Conservation (phyloP, 2,113 vertebrate species). For the Hydrolagus affinis region DNA sequence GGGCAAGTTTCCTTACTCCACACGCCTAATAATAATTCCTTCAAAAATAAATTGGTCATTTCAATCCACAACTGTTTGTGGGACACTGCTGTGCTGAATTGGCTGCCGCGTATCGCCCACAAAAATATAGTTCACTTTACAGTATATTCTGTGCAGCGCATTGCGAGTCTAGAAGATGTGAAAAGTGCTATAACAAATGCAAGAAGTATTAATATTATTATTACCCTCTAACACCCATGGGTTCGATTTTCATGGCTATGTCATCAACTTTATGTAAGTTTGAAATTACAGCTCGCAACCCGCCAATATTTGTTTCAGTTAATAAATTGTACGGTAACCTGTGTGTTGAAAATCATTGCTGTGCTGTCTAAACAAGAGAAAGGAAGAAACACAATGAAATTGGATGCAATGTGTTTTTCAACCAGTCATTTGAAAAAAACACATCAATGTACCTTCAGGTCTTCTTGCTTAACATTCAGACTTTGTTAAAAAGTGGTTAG, state of each 20-base stretch:
- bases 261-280: neutral
- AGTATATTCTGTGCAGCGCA: no score
- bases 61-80: no score
- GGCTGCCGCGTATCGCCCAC: no score
- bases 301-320: neutral
- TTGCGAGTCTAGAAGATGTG: no score
- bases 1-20: no score
- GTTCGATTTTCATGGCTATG: neutral
- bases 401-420: neutral
- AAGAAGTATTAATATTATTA: no score
- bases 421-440: slow-evolving; percentile 1
- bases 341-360: neutral
- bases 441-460: neutral
- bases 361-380: neutral
- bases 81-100: no score
- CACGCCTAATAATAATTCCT: no score
- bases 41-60: no score
- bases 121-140: no score
- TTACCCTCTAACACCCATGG: no score
- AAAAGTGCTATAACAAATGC: no score
- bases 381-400: neutral
- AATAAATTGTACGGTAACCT: neutral
- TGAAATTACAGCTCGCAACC: neutral
- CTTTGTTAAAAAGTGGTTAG: neutral
- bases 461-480: neutral